phyloP scores from a whole-genome alignment of 2,797 vertebrate genomes.

The Acipenser ruthenus region DNA sequence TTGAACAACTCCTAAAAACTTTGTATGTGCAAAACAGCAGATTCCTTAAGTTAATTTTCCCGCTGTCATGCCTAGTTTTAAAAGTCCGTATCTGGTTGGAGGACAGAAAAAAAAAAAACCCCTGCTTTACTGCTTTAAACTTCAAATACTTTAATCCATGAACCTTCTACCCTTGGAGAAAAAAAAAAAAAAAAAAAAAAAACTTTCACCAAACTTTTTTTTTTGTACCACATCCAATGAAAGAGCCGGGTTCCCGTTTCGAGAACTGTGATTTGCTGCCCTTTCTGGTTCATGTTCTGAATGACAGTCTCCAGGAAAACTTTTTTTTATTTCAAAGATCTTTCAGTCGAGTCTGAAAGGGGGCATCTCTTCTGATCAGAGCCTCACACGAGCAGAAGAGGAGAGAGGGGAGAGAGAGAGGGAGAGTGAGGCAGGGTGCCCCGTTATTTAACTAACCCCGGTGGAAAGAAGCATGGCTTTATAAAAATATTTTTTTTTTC shows the following conservation, averaged over 20 bases:
- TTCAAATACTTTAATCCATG: slow-evolving; percentile 1
- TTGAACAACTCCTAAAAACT: too few species aligned
- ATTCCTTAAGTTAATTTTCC: slow-evolving; percentile 28
- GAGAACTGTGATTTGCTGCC: slow-evolving; percentile 44
- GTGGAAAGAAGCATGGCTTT: slow-evolving; percentile 67
- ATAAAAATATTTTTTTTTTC: slow-evolving; percentile 55
- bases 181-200: slow-evolving; percentile 35
- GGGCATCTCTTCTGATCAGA: slow-evolving; percentile 54
- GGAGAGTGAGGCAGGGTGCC: slow-evolving; percentile 43
- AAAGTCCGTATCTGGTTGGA: slow-evolving; percentile 20
- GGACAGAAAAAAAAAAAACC: neutral
- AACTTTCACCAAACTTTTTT: slow-evolving; percentile 45
- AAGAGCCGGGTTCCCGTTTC: slow-evolving; percentile 22
- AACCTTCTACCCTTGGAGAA: neutral
- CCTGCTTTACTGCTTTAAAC: neutral
- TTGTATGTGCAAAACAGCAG: too few species aligned
- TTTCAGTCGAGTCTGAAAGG: slow-evolving; percentile 47
- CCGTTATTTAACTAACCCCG: slow-evolving; percentile 49
- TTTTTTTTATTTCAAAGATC: slow-evolving; percentile 45
- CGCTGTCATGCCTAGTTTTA: slow-evolving; percentile 20
- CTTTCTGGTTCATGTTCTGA: slow-evolving; percentile 37
- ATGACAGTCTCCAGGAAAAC: slow-evolving; percentile 44
- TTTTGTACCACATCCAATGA: slow-evolving; percentile 45
- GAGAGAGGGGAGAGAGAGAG: slow-evolving; percentile 37
- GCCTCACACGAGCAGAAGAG: slow-evolving; percentile 48